A percentile compares a stretch with the other conserved stretches of the same genome.
These are phyloP conservation scores for Drosophila kurseongensis DNA, from an alignment of 1,140 invertebrate species.

Conservation along the genomic window DNA sequence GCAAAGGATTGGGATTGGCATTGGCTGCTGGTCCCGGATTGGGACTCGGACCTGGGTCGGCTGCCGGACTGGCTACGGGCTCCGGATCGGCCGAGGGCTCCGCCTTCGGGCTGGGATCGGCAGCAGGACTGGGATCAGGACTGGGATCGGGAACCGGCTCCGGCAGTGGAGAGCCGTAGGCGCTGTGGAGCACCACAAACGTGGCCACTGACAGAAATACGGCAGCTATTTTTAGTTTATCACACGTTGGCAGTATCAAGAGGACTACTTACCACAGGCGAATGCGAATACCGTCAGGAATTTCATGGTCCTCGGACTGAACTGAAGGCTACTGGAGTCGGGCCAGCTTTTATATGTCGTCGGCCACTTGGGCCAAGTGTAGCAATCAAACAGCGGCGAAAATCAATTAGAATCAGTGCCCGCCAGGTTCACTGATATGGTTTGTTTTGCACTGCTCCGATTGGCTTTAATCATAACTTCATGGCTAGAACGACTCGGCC, in stretches of 20 bases:
- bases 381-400: neutral
- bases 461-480: neutral
- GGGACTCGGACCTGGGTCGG: neutral
- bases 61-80: neutral
- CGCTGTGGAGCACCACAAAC: slow-evolving; percentile 51
- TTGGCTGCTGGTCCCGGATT: neutral
- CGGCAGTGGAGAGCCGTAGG: slow-evolving; percentile 30
- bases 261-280: slow-evolving; percentile 52
- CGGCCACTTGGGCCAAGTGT: neutral
- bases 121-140: neutral
- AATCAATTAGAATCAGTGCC: slow-evolving; percentile 50
- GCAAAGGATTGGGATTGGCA: neutral
- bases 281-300: slow-evolving; percentile 50
- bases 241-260: slow-evolving; percentile 14
- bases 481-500: too few relatives aligned
- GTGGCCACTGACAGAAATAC: slow-evolving; percentile 54
- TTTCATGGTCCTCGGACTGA: slow-evolving; percentile 51
- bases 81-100: slow-evolving; percentile 16
- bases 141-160: slow-evolving; percentile 1
- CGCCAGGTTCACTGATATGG: slow-evolving; percentile 30
- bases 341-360: slow-evolving; percentile 48
- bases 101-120: slow-evolving; percentile 14
- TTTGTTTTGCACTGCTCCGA: neutral
- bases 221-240: slow-evolving; percentile 54
- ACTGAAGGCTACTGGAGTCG: neutral